These are phyloP conservation scores for Ahaetulla prasina DNA, from an alignment of 2,113 vertebrate genomes.

Conservation along the genomic window DNA sequence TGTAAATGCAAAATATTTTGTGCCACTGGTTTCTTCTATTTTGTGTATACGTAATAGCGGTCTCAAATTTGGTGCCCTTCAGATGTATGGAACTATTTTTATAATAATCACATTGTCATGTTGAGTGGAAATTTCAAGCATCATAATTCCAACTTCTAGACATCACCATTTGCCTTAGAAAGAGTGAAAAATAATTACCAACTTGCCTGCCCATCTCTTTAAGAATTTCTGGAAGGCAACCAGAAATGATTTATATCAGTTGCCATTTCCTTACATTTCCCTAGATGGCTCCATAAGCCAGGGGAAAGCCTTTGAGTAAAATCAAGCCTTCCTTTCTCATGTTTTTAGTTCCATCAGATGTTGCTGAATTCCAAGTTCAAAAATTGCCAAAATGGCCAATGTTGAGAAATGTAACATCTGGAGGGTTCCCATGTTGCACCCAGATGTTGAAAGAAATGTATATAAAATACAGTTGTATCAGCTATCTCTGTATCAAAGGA, in stretches of 20 bases:
- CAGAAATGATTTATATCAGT: not conserved
- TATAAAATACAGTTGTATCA: not conserved
- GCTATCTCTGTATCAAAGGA: not conserved
- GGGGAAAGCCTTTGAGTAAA: not conserved
- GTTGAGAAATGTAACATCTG: not conserved
- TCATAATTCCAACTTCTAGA: not conserved
- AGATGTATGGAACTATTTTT: not conserved
- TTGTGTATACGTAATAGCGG: not conserved
- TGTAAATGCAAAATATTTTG: not conserved
- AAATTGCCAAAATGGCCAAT: not conserved
- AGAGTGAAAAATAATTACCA: not conserved
- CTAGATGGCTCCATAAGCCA: constrained; percentile 1
- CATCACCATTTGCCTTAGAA: not conserved
- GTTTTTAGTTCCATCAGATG: not conserved
- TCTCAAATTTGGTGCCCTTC: not conserved
- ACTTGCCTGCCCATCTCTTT: not conserved
- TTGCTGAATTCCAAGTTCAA: not conserved
- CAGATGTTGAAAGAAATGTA: not conserved
- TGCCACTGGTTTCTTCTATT: not conserved
- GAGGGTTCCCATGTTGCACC: not conserved
- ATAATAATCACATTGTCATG: not conserved
- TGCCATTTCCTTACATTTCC: not conserved
- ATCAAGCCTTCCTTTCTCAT: not conserved
- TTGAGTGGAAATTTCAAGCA: not conserved
- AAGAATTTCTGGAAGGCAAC: not conserved